Percentiles rank a stretch among this genome's conserved stretches.
These are phyloP conservation scores for Sicus ferrugineus DNA, from an alignment of 2,888 invertebrate species.

Conservation along the genomic window DNA sequence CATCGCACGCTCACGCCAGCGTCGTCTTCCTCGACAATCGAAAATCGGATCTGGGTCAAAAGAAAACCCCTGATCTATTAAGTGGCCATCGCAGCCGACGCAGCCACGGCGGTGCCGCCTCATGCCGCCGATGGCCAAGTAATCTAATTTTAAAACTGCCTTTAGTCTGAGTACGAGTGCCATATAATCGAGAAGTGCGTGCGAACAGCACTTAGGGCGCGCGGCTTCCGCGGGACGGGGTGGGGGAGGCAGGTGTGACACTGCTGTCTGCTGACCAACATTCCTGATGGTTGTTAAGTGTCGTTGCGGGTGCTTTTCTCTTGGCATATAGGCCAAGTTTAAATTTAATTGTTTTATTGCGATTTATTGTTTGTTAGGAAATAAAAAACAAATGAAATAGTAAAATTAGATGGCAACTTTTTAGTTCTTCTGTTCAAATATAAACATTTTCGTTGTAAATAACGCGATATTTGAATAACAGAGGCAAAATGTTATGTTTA, in stretches of 20 bases:
- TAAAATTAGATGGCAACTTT: too few relatives aligned
- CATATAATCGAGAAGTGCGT: background rate
- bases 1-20: too few relatives aligned
- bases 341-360: constrained; percentile 7
- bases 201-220: too few relatives aligned
- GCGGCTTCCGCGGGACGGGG: too few relatives aligned
- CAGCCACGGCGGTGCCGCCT: constrained; percentile 13
- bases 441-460: background rate
- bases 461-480: too few relatives aligned
- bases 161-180: background rate
- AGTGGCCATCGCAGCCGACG: background rate
- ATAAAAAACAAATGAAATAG: constrained; percentile 1
- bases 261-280: constrained; percentile 15
- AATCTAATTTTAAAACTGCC: constrained; percentile 10
- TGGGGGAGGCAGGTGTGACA: constrained; percentile 22
- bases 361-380: background rate
- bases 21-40: too few relatives aligned
- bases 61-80: constrained; percentile 5
- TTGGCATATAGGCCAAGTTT: constrained; percentile 8
- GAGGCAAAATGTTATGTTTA: too few relatives aligned
- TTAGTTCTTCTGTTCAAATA: too few relatives aligned
- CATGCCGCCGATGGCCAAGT: constrained; percentile 31
- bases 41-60: background rate
- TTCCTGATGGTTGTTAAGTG: constrained; percentile 10
- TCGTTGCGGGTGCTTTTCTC: background rate